These are phyloP conservation scores for Gambusia holbrooki DNA, from an alignment of 2,113 vertebrate genomes.

Conservation along the genomic window DNA sequence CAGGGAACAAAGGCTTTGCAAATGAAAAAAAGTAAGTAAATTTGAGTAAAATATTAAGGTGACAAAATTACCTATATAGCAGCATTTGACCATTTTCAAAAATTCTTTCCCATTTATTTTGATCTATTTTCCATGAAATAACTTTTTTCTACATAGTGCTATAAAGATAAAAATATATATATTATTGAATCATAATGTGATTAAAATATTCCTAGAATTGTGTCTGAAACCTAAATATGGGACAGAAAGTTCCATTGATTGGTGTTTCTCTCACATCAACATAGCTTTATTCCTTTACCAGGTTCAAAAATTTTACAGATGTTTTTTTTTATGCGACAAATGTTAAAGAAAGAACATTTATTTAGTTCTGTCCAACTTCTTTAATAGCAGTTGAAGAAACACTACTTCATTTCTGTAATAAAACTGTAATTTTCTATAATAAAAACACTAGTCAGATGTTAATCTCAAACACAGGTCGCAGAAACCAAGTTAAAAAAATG, in stretches of 20 bases:
- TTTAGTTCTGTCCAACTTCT: background rate
- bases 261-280: background rate
- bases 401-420: background rate
- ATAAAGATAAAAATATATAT: background rate
- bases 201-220: background rate
- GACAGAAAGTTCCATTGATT: background rate
- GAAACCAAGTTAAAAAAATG: background rate
- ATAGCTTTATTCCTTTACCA: background rate
- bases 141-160: background rate
- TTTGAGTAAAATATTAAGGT: background rate
- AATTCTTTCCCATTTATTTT: background rate
- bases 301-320: background rate
- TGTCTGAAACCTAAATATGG: background rate
- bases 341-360: background rate
- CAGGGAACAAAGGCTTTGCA: conserved; percentile 9
- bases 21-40: background rate
- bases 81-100: no score
- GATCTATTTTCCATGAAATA: background rate
- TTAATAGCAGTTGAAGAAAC: background rate
- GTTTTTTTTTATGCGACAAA: background rate
- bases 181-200: background rate
- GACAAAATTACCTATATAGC: background rate
- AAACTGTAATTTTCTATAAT: background rate
- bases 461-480: background rate
- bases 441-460: background rate